These are phyloP conservation scores for Scaptomyza hsui DNA, from an alignment of 1,140 invertebrate species.

Conservation along the genomic window DNA sequence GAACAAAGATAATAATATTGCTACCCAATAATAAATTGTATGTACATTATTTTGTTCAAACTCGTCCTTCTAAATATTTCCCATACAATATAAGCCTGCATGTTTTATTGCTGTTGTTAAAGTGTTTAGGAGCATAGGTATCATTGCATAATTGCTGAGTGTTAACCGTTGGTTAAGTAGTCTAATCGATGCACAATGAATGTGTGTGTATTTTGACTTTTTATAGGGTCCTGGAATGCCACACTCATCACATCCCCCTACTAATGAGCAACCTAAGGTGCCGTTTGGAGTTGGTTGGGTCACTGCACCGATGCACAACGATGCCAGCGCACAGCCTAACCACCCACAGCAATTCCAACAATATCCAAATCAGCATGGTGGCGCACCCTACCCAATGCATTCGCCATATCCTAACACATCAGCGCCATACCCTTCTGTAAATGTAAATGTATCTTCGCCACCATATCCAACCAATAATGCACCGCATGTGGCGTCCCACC, in stretches of 20 bases:
- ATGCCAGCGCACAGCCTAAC: slow-evolving; percentile 16
- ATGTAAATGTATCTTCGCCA: slow-evolving; percentile 29
- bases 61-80: no score
- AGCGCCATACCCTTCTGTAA: slow-evolving; percentile 39
- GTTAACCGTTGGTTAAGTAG: neutral
- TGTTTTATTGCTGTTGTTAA: neutral
- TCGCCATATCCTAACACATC: slow-evolving; percentile 42
- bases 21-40: no score
- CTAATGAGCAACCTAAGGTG: slow-evolving; percentile 54
- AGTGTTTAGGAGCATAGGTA: neutral
- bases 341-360: slow-evolving; percentile 28
- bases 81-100: no score
- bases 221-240: slow-evolving; percentile 83
- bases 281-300: slow-evolving; percentile 81
- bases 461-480: slow-evolving; percentile 41
- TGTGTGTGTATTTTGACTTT: slow-evolving; percentile 41
- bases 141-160: neutral
- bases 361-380: slow-evolving; percentile 35
- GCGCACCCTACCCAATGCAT: slow-evolving; percentile 44
- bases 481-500: slow-evolving; percentile 7
- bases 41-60: no score
- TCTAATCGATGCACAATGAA: slow-evolving; percentile 10
- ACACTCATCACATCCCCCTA: slow-evolving; percentile 52
- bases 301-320: slow-evolving; percentile 58
- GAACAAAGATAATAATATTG: no score